Percentiles rank a stretch among this genome's conserved stretches.
These are phyloP conservation scores for Chaetogeoica ovagalla DNA, from an alignment of 2,888 invertebrate genomes.

Conservation along the genomic window DNA sequence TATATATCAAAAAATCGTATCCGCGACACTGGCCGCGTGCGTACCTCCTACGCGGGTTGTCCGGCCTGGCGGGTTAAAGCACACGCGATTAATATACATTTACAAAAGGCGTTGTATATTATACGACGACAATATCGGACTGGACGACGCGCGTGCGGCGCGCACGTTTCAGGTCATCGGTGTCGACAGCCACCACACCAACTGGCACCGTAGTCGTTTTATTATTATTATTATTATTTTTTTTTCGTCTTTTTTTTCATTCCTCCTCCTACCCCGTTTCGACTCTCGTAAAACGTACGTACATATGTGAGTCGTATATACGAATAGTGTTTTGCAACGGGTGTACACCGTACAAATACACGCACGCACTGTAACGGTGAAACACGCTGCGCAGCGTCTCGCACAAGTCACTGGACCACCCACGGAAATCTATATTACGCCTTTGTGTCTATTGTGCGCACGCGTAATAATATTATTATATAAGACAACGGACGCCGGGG, in stretches of 20 bases:
- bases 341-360: background rate
- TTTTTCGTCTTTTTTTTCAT: background rate
- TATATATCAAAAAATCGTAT: too few relatives aligned
- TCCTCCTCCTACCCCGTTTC: conserved; percentile 21
- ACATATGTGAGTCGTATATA: background rate
- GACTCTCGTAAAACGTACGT: conserved; percentile 10
- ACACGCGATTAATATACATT: too few relatives aligned
- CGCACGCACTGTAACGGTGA: too few relatives aligned
- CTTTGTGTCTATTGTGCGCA: too few relatives aligned
- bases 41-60: background rate
- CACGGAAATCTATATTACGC: too few relatives aligned
- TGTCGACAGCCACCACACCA: conserved; percentile 42
- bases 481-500: too few relatives aligned
- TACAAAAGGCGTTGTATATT: background rate
- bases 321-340: conserved; percentile 27
- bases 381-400: too few relatives aligned
- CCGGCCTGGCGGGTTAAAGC: background rate
- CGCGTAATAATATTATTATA: too few relatives aligned
- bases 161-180: conserved; percentile 47
- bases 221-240: background rate
- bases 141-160: background rate
- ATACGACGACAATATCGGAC: conserved; percentile 23
- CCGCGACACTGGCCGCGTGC: background rate
- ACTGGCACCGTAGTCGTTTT: conserved; percentile 23
- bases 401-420: too few relatives aligned